Evolutionary conservation across 2,797 vertebrate genomes (phyloP).

Genomic region (Phoebastria nigripes): DNA sequence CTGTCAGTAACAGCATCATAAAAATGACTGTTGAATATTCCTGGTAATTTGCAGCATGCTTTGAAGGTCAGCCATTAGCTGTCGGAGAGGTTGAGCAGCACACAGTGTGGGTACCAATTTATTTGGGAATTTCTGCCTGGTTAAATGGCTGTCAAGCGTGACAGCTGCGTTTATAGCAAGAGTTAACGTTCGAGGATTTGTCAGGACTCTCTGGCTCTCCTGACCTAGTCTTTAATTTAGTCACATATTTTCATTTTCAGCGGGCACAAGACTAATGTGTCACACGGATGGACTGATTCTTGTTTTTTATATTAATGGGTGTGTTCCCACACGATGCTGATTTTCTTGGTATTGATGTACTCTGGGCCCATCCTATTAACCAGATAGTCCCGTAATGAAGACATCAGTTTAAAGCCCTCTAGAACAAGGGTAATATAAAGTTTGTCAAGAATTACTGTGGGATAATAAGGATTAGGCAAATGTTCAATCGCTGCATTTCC

Average conservation of each 20-base stretch:
- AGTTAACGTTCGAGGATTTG: slow-evolving; percentile 6
- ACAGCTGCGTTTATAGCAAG: slow-evolving; percentile 3
- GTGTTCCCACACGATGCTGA: background rate
- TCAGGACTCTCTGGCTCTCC: background rate
- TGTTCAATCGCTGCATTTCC: background rate
- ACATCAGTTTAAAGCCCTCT: background rate
- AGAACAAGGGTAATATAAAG: background rate
- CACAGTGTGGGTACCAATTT: background rate
- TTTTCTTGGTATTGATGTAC: background rate
- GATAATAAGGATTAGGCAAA: background rate
- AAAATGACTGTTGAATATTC: slow-evolving; percentile 20
- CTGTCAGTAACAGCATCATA: background rate
- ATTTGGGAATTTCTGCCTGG: slow-evolving; percentile 21
- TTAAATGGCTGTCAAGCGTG: background rate
- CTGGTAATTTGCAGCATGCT: background rate
- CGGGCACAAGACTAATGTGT: background rate
- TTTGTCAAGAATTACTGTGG: background rate
- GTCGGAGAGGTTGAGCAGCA: background rate
- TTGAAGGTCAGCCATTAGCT: slow-evolving; percentile 15
- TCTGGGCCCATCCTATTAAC: background rate
- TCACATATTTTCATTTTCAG: background rate
- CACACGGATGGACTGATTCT: background rate
- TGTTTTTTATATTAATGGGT: background rate
- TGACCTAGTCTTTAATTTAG: slow-evolving; percentile 27
- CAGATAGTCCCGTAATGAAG: background rate